These are phyloP conservation scores for Eurystomus gularis DNA, from an alignment of 2,113 vertebrate species.

Conservation along the genomic window DNA sequence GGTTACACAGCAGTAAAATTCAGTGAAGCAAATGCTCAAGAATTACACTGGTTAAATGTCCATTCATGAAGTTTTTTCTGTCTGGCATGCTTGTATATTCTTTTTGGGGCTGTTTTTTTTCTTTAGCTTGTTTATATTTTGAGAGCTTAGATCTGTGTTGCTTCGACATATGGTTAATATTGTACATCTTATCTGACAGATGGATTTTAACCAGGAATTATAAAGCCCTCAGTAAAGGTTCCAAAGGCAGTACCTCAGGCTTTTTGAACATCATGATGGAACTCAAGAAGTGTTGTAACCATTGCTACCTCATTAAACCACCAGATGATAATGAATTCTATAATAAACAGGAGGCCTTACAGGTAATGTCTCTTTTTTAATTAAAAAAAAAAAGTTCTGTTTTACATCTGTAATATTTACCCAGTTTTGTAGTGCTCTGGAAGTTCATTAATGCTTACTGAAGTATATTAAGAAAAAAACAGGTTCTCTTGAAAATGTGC, in stretches of 20 bases:
- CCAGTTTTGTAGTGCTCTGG: background rate
- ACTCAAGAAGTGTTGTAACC: conserved; percentile 98
- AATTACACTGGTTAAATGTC: background rate
- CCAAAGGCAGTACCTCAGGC: conserved; percentile 97
- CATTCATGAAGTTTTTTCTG: background rate
- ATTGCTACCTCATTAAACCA: conserved; percentile 99
- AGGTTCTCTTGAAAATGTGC: background rate
- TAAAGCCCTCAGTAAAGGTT: conserved; percentile 97
- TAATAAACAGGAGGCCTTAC: conserved; percentile 92
- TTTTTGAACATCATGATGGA: conserved; percentile 99
- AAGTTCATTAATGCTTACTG: background rate
- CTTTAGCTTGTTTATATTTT: background rate
- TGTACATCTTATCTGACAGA: conserved; percentile 59
- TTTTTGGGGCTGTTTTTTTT: background rate
- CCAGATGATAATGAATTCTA: conserved; percentile 94
- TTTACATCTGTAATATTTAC: background rate
- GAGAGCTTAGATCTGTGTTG: background rate
- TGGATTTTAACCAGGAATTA: conserved; percentile 99
- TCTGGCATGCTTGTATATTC: background rate
- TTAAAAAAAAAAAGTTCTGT: background rate
- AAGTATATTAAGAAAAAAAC: background rate
- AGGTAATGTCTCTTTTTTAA: conserved; percentile 76
- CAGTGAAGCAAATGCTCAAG: background rate
- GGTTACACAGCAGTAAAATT: background rate
- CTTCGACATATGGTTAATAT: background rate